phyloP scores from a whole-genome alignment of 2,888 invertebrate genomes.

The Notocelia uddmanniana region DNA sequence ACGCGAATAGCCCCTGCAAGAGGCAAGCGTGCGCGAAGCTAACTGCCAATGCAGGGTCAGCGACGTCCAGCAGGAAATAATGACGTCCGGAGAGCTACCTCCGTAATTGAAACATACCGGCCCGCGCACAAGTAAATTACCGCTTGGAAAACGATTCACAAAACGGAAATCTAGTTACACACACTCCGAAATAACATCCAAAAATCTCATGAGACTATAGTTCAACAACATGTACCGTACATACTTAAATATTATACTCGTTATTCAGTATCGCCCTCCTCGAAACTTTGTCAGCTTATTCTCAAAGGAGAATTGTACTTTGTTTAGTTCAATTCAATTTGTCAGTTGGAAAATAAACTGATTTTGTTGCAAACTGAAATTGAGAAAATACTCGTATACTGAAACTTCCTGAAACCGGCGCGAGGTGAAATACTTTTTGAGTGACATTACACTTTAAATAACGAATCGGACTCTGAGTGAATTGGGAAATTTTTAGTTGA shows the following conservation, averaged over 20 bases:
- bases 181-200: slow-evolving; percentile 58
- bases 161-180: slow-evolving; percentile 68
- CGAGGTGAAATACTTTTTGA: slow-evolving; percentile 68
- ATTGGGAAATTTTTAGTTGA: slow-evolving; percentile 3
- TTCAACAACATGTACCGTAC: slow-evolving; percentile 23
- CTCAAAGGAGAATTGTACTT: slow-evolving; percentile 74
- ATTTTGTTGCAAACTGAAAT: slow-evolving; percentile 83
- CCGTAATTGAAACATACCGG: slow-evolving; percentile 71
- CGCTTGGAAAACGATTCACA: slow-evolving; percentile 66
- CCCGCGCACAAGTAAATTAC: slow-evolving; percentile 66
- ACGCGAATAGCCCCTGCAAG: slow-evolving; percentile 16
- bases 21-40: slow-evolving; percentile 4
- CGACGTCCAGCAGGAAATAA: slow-evolving; percentile 68
- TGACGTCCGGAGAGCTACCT: slow-evolving; percentile 68
- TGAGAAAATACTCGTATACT: slow-evolving; percentile 75
- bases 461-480: slow-evolving; percentile 19
- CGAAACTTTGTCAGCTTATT: slow-evolving; percentile 70
- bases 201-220: slow-evolving; percentile 25
- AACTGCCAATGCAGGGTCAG: slow-evolving; percentile 26
- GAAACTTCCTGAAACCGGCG: slow-evolving; percentile 65
- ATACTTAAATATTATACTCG: slow-evolving; percentile 42
- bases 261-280: slow-evolving; percentile 51
- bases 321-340: slow-evolving; percentile 79
- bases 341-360: slow-evolving; percentile 80
- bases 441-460: slow-evolving; percentile 46